These are phyloP conservation scores for Heptranchias perlo DNA, from an alignment of 2,113 vertebrate species.

Conservation along the genomic window DNA sequence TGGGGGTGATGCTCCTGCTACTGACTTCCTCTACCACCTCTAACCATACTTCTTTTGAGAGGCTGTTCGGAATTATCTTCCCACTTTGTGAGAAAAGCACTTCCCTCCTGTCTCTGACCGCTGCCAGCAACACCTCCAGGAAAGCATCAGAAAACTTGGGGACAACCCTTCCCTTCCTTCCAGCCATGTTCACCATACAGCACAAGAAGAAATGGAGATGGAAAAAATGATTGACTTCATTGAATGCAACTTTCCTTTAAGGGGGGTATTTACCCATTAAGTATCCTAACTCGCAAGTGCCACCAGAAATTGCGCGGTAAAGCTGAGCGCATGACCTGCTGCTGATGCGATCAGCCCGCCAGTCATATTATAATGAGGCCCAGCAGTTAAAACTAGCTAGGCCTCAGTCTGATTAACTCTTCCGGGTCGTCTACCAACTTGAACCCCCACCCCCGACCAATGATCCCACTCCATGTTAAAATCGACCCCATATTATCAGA, in stretches of 20 bases:
- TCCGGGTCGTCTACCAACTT: background rate
- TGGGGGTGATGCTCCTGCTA: too few relatives aligned
- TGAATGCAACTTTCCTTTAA: background rate
- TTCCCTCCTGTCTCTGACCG: background rate
- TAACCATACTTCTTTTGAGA: too few relatives aligned
- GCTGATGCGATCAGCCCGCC: background rate
- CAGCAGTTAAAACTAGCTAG: background rate
- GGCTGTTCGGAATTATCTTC: too few relatives aligned
- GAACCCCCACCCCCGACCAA: background rate
- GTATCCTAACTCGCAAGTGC: background rate
- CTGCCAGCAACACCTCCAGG: background rate
- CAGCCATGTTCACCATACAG: background rate
- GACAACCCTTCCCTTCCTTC: background rate
- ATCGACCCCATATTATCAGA: background rate
- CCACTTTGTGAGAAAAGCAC: too few relatives aligned
- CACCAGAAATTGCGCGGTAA: background rate
- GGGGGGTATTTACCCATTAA: background rate
- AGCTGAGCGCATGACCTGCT: background rate
- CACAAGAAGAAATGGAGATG: background rate
- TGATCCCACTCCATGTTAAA: background rate
- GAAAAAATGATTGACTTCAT: background rate
- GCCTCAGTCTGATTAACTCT: background rate
- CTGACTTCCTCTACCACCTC: too few relatives aligned
- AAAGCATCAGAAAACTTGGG: background rate
- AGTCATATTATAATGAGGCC: background rate